Conservation (phyloP, 2,113 vertebrate species). For the Syngnathus typhle region DNA sequence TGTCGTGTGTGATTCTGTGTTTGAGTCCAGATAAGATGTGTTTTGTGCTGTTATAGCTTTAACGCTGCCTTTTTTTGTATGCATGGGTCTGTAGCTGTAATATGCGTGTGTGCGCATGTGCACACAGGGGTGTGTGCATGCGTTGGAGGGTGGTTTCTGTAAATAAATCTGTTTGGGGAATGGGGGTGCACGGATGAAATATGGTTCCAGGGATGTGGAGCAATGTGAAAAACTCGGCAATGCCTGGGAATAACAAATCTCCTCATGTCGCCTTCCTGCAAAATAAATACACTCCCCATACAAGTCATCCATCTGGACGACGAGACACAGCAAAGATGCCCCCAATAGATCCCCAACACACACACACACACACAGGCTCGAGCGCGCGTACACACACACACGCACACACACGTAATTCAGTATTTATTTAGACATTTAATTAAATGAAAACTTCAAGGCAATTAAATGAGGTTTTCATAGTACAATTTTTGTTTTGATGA, state of each 20-base stretch:
- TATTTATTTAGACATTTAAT: slow-evolving; percentile 61
- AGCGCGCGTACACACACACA: too few species aligned
- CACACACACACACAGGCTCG: slow-evolving; percentile 10
- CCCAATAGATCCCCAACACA: slow-evolving; percentile 55
- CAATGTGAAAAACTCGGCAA: slow-evolving; percentile 77
- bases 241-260: slow-evolving; percentile 78
- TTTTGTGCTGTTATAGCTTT: slow-evolving; percentile 30
- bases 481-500: slow-evolving; percentile 27
- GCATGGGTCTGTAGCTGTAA: slow-evolving; percentile 13
- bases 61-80: slow-evolving; percentile 23
- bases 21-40: slow-evolving; percentile 33
- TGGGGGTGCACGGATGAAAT: slow-evolving; percentile 74
- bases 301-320: slow-evolving; percentile 75
- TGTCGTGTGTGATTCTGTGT: slow-evolving; percentile 38
- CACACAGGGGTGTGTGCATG: slow-evolving; percentile 38
- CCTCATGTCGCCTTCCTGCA: slow-evolving; percentile 66
- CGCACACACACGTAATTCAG: slow-evolving; percentile 21
- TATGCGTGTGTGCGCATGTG: slow-evolving; percentile 41
- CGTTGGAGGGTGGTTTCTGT: slow-evolving; percentile 59
- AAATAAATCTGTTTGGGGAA: slow-evolving; percentile 80
- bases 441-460: slow-evolving; percentile 49
- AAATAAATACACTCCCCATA: slow-evolving; percentile 74
- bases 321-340: slow-evolving; percentile 70
- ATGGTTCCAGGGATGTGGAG: slow-evolving; percentile 75
- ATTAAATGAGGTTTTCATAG: slow-evolving; percentile 14